phyloP scores from a whole-genome alignment of 2,888 invertebrate genomes.

The Coecobrya sp. region DNA sequence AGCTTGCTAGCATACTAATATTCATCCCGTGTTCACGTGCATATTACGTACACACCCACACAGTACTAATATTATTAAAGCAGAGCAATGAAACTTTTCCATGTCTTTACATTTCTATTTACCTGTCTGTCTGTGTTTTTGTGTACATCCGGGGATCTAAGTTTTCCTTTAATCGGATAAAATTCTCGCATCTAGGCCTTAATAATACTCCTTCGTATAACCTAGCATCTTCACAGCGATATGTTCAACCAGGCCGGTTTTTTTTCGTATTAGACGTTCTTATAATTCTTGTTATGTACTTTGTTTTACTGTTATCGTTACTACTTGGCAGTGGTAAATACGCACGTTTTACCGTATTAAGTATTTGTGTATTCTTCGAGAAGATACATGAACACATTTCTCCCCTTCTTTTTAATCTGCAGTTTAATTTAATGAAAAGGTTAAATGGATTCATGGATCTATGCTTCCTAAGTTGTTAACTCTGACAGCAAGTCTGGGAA shows the following conservation, averaged over 20 bases:
- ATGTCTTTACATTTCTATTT: background rate
- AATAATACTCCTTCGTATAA: background rate
- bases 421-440: background rate
- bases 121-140: background rate
- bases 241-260: background rate
- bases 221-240: background rate
- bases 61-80: background rate
- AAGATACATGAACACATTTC: background rate
- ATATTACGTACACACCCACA: background rate
- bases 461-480: background rate
- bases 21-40: background rate
- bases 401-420: background rate
- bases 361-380: background rate
- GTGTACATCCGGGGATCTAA: background rate
- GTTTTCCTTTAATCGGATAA: slow-evolving; percentile 71
- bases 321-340: background rate
- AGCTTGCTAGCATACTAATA: background rate
- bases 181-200: slow-evolving; percentile 13
- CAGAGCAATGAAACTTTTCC: background rate
- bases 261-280: background rate
- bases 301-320: background rate
- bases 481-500: background rate
- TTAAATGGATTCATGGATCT: background rate
- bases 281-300: background rate
- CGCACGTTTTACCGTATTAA: background rate